Base-by-base conservation (phyloP, 2,888 invertebrate species). In the Cepaea hortensis region DNA sequence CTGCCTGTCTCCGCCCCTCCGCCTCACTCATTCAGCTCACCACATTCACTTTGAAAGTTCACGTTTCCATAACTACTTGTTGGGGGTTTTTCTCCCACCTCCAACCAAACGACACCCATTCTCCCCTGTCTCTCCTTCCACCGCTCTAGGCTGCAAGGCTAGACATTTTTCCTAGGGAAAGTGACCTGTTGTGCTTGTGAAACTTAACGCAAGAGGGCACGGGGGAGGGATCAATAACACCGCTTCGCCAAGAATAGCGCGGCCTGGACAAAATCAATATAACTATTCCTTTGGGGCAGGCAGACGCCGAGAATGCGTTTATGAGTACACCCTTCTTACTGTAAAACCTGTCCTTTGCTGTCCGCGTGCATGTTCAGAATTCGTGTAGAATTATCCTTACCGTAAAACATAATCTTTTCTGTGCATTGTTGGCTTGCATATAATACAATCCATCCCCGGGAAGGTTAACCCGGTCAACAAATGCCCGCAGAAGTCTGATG, bases 181-280 rank as follows among this genome's bases (percentile, higher is more conserved):
- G 77, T 61, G 55, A 46, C 77, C 76, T 55, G 77, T 83, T 83
- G 79, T 61, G 83, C 73, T 46, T n/a, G 75, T 18, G 55, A 72
- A 81, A 81, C 81, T 72, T 81, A 72, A 72, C 72, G 50, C 35
- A 61, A 23, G 46, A 70, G 35, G 75, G 18, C 13, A 61, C 11
- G 23, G 83, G 61, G 15, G 73, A 61, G 15, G 46, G 61, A 75
- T 73, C 73, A 70, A 83, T 73, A 73, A 75, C 73, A 35, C 62
- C 35, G 73, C 61, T n/a, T 6, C 15, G 83, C 18, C 72, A 73
- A 83, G 83, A 83, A 73, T 83, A 55, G 75, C 61, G n/a, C 20
- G 15, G 75, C 83, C 15, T n/a, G 55, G 73, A 73, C 83, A 68
- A 68, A 82, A 82, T 62, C 72, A 7, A 72, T 81, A 70, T 50